Percentiles rank a stretch among this genome's conserved stretches.
phyloP scores from a whole-genome alignment of 2,113 vertebrate species.

The Psammodynastes pulverulentus region DNA sequence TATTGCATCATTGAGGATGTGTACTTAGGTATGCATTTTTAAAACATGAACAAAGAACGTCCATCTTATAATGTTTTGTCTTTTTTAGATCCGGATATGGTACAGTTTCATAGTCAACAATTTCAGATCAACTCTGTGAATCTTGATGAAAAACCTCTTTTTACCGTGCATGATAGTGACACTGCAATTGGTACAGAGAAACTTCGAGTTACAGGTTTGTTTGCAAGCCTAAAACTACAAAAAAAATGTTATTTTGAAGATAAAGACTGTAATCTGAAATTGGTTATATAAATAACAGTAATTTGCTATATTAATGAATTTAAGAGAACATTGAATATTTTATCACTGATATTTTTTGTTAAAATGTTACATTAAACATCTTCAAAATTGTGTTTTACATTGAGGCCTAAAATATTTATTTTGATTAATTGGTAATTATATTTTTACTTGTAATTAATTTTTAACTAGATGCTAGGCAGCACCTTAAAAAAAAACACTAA shows the following conservation, averaged over 20 bases:
- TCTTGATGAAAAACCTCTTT: conserved; percentile 76
- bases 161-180: conserved; percentile 83
- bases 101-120: conserved; percentile 76
- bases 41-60: background rate
- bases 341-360: background rate
- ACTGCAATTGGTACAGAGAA: conserved; percentile 82
- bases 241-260: background rate
- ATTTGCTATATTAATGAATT: background rate
- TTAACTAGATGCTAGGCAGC: background rate
- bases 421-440: background rate
- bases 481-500: background rate
- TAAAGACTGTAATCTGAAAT: background rate
- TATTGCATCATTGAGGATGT: background rate
- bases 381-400: background rate
- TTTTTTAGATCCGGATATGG: conserved; percentile 81
- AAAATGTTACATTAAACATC: background rate
- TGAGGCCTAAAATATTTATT: background rate
- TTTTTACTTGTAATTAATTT: background rate
- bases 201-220: conserved; percentile 90
- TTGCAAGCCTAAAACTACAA: background rate
- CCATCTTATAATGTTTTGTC: conserved; percentile 21
- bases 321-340: background rate
- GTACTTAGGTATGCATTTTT: background rate
- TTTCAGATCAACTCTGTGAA: conserved; percentile 81
- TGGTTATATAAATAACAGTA: background rate